Evolutionary conservation across 1,140 invertebrate genomes (phyloP).

Genomic region (Streblospio benedicti): DNA sequence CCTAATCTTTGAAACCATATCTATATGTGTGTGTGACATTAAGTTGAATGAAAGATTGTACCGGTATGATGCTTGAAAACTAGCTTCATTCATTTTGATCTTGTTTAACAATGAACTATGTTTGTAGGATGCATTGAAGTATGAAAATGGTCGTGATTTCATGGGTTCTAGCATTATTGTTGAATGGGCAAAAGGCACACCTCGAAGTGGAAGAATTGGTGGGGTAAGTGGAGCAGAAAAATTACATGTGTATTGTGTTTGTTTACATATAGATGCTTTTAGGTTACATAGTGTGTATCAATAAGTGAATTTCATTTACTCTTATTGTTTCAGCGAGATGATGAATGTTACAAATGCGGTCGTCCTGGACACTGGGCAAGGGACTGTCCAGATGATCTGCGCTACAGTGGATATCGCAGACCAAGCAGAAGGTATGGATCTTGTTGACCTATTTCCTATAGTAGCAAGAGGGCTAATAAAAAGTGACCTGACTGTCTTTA

Average conservation of each 20-base stretch:
- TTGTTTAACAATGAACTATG: slow-evolving; percentile 3
- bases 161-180: slow-evolving; percentile 48
- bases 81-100: not conserved
- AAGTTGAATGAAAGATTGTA: too few relatives aligned
- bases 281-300: slow-evolving; percentile 16
- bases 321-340: slow-evolving; percentile 16
- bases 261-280: slow-evolving; percentile 6
- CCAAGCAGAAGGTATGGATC: not conserved
- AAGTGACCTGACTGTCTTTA: too few relatives aligned
- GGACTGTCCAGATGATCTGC: slow-evolving; percentile 43
- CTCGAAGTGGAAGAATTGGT: slow-evolving; percentile 25
- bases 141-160: slow-evolving; percentile 49
- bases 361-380: slow-evolving; percentile 46
- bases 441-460: too few relatives aligned
- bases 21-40: too few relatives aligned
- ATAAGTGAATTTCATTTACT: slow-evolving; percentile 8
- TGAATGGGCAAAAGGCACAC: slow-evolving; percentile 48
- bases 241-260: not conserved
- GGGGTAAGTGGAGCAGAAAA: not conserved
- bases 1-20: too few relatives aligned
- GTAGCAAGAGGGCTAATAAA: too few relatives aligned
- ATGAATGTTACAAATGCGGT: slow-evolving; percentile 48
- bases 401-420: not conserved
- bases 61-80: not conserved
- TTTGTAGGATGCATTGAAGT: slow-evolving; percentile 47